Percentiles rank a stretch among this genome's conserved stretches.
Evolutionary conservation across 2,888 invertebrate genomes (phyloP).

Genomic region (Himalopsyche japonica): DNA sequence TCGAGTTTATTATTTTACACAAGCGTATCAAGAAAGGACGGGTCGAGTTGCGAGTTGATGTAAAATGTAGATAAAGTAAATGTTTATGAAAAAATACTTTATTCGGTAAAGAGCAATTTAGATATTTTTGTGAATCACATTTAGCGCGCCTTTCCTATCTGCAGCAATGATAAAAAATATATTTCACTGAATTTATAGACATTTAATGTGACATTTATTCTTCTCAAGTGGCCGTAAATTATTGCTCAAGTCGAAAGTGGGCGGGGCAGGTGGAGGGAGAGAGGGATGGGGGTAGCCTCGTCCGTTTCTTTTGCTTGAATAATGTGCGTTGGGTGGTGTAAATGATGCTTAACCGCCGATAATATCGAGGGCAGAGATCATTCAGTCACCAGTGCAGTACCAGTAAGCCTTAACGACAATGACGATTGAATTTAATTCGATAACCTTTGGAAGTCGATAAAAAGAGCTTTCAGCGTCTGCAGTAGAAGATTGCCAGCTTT

Average conservation of each 20-base stretch:
- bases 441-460: too few relatives aligned
- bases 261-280: neutral
- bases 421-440: too few relatives aligned
- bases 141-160: neutral
- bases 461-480: too few relatives aligned
- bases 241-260: neutral
- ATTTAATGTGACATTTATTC: neutral
- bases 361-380: slow-evolving; percentile 2
- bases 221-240: neutral
- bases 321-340: slow-evolving; percentile 8
- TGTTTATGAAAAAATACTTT: neutral
- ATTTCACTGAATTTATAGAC: neutral
- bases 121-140: neutral
- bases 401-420: too few relatives aligned
- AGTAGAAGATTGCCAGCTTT: too few relatives aligned
- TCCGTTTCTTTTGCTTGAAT: neutral
- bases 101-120: neutral
- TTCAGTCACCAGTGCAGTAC: neutral
- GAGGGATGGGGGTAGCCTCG: neutral
- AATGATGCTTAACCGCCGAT: slow-evolving; percentile 20
- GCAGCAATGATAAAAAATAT: neutral
- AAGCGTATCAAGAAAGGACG: too few relatives aligned
- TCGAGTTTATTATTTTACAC: too few relatives aligned
- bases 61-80: neutral
- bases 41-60: neutral